These are phyloP conservation scores for Stichopus chloronotus DNA, from an alignment of 35 echinoderm and acorn worm species.

Conservation along the genomic window DNA sequence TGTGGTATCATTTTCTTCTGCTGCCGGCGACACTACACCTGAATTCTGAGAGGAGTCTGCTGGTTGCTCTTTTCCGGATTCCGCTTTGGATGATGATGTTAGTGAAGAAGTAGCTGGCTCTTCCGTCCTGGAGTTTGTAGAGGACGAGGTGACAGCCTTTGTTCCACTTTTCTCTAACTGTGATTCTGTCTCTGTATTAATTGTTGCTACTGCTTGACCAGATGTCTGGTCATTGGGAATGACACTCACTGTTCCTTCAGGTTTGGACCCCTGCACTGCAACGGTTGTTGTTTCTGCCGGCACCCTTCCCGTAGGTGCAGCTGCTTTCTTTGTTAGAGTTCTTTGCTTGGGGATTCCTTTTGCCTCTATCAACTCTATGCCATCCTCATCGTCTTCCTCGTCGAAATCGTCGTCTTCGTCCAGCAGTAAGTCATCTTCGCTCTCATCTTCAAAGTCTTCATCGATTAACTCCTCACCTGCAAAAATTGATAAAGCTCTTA, in stretches of 20 bases:
- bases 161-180: background rate
- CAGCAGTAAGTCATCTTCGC: slow-evolving; percentile 16
- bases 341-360: slow-evolving; percentile 7
- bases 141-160: background rate
- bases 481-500: too few relatives aligned
- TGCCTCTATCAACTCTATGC: slow-evolving; percentile 12
- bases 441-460: slow-evolving; percentile 38
- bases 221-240: background rate
- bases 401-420: slow-evolving; percentile 7
- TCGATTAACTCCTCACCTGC: background rate
- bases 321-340: background rate
- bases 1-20: too few relatives aligned
- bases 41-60: too few relatives aligned
- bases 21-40: too few relatives aligned
- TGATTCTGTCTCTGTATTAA: background rate
- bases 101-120: background rate
- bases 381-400: background rate
- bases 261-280: background rate
- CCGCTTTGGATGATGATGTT: too few relatives aligned
- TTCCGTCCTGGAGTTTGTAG: background rate
- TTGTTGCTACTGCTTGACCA: background rate
- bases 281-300: background rate
- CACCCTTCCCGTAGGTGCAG: background rate
- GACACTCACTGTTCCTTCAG: background rate
- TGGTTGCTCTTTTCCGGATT: too few relatives aligned